phyloP scores from a whole-genome alignment of 1,140 invertebrate genomes.

The Triops longicaudatus region DNA sequence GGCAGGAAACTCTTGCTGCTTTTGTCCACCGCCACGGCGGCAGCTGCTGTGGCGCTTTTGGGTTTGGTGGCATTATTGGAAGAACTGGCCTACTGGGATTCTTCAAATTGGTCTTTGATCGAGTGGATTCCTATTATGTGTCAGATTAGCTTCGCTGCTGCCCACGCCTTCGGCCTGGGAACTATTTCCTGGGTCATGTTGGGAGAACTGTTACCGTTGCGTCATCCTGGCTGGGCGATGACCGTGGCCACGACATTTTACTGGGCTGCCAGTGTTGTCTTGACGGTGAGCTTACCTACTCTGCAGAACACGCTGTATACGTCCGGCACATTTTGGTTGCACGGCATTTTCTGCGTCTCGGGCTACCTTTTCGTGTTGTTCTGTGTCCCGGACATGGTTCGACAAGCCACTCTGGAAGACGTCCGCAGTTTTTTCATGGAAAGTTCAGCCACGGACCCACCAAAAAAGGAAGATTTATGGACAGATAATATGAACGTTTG shows the following conservation, averaged over 20 bases:
- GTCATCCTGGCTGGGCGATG: conserved; percentile 23
- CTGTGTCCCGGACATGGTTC: conserved; percentile 25
- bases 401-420: conserved; percentile 25
- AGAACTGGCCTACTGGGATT: conserved; percentile 20
- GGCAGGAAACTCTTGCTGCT: conserved; percentile 27
- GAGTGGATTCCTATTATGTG: conserved; percentile 27
- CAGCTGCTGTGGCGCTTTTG: conserved; percentile 19
- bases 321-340: conserved; percentile 30
- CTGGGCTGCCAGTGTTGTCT: conserved; percentile 23
- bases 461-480: conserved; percentile 19
- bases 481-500: not conserved
- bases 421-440: conserved; percentile 25
- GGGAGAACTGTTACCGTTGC: conserved; percentile 27
- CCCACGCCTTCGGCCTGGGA: conserved; percentile 28
- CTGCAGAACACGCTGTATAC: conserved; percentile 28
- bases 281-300: conserved; percentile 22
- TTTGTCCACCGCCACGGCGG: conserved; percentile 23
- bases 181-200: conserved; percentile 27
- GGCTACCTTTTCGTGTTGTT: conserved; percentile 29
- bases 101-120: not conserved
- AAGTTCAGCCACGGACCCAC: conserved; percentile 16
- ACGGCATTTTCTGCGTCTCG: conserved; percentile 29
- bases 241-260: conserved; percentile 21
- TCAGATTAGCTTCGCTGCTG: conserved; percentile 27
- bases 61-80: conserved; percentile 28